Conservation (phyloP, 1,140 invertebrate genomes). For the Cephus cinctus region DNA sequence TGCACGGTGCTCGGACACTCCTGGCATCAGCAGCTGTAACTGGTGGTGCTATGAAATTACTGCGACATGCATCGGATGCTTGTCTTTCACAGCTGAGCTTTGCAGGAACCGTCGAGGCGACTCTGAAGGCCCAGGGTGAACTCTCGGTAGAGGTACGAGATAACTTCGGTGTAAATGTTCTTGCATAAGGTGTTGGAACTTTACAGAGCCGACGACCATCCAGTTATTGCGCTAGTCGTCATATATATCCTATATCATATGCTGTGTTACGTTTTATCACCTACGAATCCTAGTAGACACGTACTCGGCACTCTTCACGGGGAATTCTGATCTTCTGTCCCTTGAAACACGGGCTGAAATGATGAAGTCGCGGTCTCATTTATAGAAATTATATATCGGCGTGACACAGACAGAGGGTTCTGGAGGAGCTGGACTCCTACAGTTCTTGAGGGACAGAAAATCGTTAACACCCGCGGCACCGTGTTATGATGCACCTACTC, state of each 20-base stretch:
- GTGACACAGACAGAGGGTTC: slow-evolving; percentile 67
- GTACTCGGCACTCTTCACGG: too few species aligned
- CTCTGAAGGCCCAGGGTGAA: slow-evolving; percentile 72
- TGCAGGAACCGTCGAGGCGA: slow-evolving; percentile 71
- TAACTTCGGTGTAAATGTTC: too few species aligned
- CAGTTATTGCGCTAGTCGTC: too few species aligned
- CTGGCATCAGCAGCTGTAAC: slow-evolving; percentile 69
- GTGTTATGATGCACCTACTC: slow-evolving; percentile 26
- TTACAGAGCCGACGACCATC: too few species aligned
- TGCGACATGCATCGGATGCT: slow-evolving; percentile 55
- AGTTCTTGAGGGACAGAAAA: slow-evolving; percentile 50
- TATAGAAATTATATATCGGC: slow-evolving; percentile 72
- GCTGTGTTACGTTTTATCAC: too few species aligned
- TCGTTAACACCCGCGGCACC: slow-evolving; percentile 32
- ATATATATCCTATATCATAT: too few species aligned
- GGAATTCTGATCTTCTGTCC: slow-evolving; percentile 25
- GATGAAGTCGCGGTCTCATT: slow-evolving; percentile 36
- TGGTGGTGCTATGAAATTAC: slow-evolving; percentile 57
- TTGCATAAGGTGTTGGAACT: too few species aligned
- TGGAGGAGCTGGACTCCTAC: slow-evolving; percentile 47
- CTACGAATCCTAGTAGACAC: too few species aligned
- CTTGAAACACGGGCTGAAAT: slow-evolving; percentile 21
- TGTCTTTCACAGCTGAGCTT: slow-evolving; percentile 71
- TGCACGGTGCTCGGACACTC: slow-evolving; percentile 70
- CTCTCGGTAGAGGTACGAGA: slow-evolving; percentile 73